These are phyloP conservation scores for Leucoraja ocellata DNA, from an alignment of 2,797 vertebrate species.

Conservation along the genomic window DNA sequence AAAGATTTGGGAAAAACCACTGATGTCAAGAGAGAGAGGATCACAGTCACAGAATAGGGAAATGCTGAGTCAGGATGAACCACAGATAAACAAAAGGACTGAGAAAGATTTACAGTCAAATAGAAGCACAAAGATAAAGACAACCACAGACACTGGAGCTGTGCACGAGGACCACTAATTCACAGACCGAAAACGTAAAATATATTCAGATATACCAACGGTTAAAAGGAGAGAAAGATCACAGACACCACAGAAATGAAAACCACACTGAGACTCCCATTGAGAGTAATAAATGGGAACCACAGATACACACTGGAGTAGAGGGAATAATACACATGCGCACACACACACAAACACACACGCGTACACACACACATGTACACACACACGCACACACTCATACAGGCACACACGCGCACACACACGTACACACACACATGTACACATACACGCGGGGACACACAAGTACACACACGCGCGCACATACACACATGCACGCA, in stretches of 20 bases:
- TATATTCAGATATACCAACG: neutral
- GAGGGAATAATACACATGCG: neutral
- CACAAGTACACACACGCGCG: too few species aligned
- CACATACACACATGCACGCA: too few species aligned
- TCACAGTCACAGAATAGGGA: neutral
- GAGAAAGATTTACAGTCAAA: neutral
- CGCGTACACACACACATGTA: too few species aligned
- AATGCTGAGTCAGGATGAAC: neutral
- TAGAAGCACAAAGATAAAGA: neutral
- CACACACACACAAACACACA: neutral
- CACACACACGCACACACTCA: too few species aligned
- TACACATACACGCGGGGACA: too few species aligned
- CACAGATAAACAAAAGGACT: neutral
- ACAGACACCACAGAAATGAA: neutral
- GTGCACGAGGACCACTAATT: neutral
- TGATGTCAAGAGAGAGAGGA: neutral
- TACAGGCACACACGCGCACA: too few species aligned
- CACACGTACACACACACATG: neutral
- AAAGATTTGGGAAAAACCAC: neutral
- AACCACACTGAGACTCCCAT: neutral
- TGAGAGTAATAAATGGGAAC: neutral
- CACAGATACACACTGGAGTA: neutral
- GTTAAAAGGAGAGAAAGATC: neutral
- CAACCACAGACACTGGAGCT: neutral
- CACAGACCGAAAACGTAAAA: neutral